These are phyloP conservation scores for Himalopsyche japonica DNA, from an alignment of 2,888 invertebrate genomes.

Conservation along the genomic window DNA sequence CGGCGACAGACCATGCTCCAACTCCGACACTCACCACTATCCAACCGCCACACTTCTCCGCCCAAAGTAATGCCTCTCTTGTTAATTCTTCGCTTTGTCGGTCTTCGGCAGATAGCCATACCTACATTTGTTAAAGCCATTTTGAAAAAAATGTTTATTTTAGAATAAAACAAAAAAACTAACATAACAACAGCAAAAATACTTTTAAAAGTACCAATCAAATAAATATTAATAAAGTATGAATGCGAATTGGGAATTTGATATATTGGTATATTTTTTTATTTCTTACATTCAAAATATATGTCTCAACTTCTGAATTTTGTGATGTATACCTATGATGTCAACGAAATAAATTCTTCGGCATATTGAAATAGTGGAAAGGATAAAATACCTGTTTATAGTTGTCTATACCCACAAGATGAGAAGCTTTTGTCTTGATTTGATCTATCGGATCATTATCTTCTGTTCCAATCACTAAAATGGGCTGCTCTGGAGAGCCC, in stretches of 20 bases:
- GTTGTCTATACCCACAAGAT: slow-evolving; percentile 51
- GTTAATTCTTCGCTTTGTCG: background rate
- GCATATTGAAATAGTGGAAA: background rate
- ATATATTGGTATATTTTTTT: too few species aligned
- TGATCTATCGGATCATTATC: slow-evolving; percentile 91
- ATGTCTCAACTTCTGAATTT: too few species aligned
- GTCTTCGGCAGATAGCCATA: slow-evolving; percentile 49
- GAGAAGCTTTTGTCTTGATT: slow-evolving; percentile 67
- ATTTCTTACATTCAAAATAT: too few species aligned
- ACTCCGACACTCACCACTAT: slow-evolving; percentile 44
- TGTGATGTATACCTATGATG: too few species aligned
- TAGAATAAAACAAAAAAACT: too few species aligned
- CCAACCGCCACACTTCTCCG: slow-evolving; percentile 42
- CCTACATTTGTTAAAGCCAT: slow-evolving; percentile 43
- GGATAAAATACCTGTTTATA: slow-evolving; percentile 57
- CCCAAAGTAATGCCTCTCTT: slow-evolving; percentile 46
- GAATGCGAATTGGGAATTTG: too few species aligned
- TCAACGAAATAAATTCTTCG: too few species aligned
- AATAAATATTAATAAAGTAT: too few species aligned
- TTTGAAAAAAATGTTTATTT: too few species aligned
- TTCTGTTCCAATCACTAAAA: slow-evolving; percentile 82
- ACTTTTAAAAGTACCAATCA: too few species aligned
- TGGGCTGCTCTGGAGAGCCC: slow-evolving; percentile 64
- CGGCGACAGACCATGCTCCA: slow-evolving; percentile 19
- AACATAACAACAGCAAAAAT: too few species aligned